A percentile compares a stretch with the other conserved stretches of the same genome.
Evolutionary conservation across 2,797 vertebrate species (phyloP).

Genomic region (Phataginus tetradactyla): DNA sequence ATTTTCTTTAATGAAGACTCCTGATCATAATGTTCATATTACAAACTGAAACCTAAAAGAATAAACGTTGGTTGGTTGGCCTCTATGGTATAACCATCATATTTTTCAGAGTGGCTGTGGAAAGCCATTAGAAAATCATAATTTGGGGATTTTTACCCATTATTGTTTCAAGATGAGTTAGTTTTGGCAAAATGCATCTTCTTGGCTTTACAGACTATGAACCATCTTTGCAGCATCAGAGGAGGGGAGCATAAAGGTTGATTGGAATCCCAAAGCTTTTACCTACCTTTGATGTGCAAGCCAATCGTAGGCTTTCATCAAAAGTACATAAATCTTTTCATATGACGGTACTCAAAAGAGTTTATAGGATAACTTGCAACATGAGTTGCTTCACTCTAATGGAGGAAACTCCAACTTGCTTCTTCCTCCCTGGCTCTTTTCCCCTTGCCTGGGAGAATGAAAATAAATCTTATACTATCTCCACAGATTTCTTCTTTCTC

Average conservation of each 20-base stretch:
- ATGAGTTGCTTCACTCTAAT: not conserved
- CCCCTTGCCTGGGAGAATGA: not conserved
- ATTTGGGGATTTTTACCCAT: not conserved
- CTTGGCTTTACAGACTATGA: slow-evolving; percentile 30
- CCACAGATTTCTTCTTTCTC: not conserved
- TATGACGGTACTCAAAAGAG: not conserved
- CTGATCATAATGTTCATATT: not conserved
- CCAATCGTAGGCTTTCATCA: not conserved
- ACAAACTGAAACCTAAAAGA: slow-evolving; percentile 39
- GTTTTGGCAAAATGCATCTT: slow-evolving; percentile 32
- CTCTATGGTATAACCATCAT: not conserved
- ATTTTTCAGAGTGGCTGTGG: not conserved
- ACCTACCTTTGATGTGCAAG: not conserved
- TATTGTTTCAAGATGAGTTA: not conserved
- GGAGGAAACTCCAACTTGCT: not conserved
- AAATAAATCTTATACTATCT: slow-evolving; percentile 19
- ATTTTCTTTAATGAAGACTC: not conserved
- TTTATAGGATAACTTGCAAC: not conserved
- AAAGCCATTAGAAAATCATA: slow-evolving; percentile 5
- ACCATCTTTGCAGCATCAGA: not conserved
- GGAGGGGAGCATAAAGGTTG: not conserved
- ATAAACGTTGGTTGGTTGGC: not conserved
- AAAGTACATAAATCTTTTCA: not conserved
- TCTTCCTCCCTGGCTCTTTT: not conserved
- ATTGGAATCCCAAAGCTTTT: not conserved